Evolutionary conservation across 2,888 invertebrate species (phyloP).

Genomic region (Stenoptilia bipunctidactyla): DNA sequence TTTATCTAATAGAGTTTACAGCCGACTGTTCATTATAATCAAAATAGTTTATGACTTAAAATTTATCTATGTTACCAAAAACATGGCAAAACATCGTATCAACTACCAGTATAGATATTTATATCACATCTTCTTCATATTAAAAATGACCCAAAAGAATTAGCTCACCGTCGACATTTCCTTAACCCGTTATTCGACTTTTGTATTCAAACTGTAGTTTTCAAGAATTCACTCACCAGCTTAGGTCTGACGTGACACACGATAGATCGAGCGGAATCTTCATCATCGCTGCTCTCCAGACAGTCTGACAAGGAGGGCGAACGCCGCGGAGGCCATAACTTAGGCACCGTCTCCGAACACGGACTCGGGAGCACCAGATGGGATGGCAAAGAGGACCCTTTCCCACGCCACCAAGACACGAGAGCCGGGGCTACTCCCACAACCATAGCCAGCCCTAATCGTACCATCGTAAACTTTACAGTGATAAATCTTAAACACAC

Average conservation of each 20-base stretch:
- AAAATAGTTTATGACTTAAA: too few relatives aligned
- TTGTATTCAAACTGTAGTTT: not conserved
- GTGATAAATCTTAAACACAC: not conserved
- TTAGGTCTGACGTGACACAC: conserved; percentile 61
- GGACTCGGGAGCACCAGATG: conserved; percentile 29
- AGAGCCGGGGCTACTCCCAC: conserved; percentile 64
- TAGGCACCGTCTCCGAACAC: conserved; percentile 35
- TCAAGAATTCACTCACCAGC: conserved; percentile 45
- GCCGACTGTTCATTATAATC: too few relatives aligned
- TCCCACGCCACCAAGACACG: conserved; percentile 63
- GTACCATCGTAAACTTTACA: conserved; percentile 37
- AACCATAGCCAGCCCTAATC: conserved; percentile 60
- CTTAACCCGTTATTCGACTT: not conserved
- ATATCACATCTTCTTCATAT: too few relatives aligned
- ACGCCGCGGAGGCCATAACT: conserved; percentile 44
- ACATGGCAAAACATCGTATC: too few relatives aligned
- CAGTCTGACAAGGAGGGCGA: conserved; percentile 65
- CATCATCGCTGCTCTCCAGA: conserved; percentile 57
- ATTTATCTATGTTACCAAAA: too few relatives aligned
- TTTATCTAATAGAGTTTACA: too few relatives aligned
- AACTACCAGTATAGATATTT: too few relatives aligned
- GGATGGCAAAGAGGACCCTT: conserved; percentile 32
- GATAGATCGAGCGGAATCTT: conserved; percentile 56
- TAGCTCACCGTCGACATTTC: too few relatives aligned
- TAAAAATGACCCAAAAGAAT: too few relatives aligned